Evolutionary conservation across 1,140 invertebrate genomes (phyloP).

Genomic region (Drosophila murphyi): DNA sequence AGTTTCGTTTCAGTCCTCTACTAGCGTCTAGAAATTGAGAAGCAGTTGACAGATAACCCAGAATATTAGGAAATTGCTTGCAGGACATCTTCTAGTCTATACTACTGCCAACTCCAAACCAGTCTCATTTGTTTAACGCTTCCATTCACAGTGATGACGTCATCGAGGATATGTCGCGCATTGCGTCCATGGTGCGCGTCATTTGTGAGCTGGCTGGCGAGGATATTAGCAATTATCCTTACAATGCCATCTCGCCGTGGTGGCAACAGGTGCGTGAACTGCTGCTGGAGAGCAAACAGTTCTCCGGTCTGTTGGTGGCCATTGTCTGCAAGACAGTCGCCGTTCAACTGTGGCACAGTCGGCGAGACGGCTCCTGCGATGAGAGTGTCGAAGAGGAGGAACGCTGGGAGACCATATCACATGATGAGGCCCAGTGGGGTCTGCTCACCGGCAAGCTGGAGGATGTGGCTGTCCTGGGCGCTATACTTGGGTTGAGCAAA

Average conservation of each 20-base stretch:
- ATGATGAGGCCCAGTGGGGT: slow-evolving; percentile 94
- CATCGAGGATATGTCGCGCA: slow-evolving; percentile 76
- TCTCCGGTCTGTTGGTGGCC: slow-evolving; percentile 90
- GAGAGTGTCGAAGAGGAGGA: slow-evolving; percentile 85
- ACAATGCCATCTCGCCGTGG: slow-evolving; percentile 89
- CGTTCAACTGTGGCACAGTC: slow-evolving; percentile 84
- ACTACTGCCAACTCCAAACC: too few relatives aligned
- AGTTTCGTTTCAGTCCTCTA: too few relatives aligned
- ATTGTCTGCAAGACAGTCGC: slow-evolving; percentile 91
- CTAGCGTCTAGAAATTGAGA: too few relatives aligned
- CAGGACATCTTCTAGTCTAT: too few relatives aligned
- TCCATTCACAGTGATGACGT: slow-evolving; percentile 73
- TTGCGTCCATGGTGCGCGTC: slow-evolving; percentile 69
- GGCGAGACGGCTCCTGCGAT: slow-evolving; percentile 78
- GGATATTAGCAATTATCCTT: slow-evolving; percentile 85
- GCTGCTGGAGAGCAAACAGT: slow-evolving; percentile 89
- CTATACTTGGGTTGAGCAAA: slow-evolving; percentile 86
- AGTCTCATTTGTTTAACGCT: background rate
- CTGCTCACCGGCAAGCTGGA: slow-evolving; percentile 94
- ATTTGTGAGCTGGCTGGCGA: slow-evolving; percentile 78
- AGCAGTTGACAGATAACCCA: too few relatives aligned
- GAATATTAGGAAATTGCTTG: too few relatives aligned
- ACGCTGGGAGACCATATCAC: slow-evolving; percentile 93
- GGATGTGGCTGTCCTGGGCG: slow-evolving; percentile 92
- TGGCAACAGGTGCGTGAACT: slow-evolving; percentile 90